Evolutionary conservation across 1,140 invertebrate species (phyloP).

Genomic region (Pseudomyrmex flavicornis): DNA sequence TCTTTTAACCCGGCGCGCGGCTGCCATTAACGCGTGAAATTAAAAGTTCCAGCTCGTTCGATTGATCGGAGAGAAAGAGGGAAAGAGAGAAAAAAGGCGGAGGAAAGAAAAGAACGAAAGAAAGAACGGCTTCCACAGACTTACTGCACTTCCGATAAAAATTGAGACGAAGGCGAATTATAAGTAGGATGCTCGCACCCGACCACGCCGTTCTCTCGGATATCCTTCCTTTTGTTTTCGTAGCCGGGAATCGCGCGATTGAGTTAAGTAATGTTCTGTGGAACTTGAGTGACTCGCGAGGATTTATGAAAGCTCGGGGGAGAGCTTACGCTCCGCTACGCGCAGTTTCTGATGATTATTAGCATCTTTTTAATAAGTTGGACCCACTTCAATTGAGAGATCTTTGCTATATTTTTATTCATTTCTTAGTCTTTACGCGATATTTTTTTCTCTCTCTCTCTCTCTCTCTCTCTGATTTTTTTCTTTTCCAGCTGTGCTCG

Average conservation of each 20-base stretch:
- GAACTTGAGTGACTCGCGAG: constrained; percentile 43
- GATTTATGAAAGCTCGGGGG: constrained; percentile 26
- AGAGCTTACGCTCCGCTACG: not conserved
- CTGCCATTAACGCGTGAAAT: constrained; percentile 69
- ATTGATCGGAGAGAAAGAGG: constrained; percentile 13
- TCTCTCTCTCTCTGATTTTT: not conserved
- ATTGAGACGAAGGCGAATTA: constrained; percentile 48
- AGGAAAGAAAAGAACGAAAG: too few species aligned
- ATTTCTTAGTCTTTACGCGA: not conserved
- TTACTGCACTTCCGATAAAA: constrained; percentile 51
- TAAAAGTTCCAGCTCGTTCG: constrained; percentile 68
- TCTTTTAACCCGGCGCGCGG: constrained; percentile 38
- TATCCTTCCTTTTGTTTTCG: constrained; percentile 46
- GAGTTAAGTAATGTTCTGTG: constrained; percentile 35
- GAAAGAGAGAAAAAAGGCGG: not conserved
- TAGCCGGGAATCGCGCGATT: constrained; percentile 38
- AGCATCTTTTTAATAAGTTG: constrained; percentile 15
- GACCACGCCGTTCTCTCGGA: constrained; percentile 13
- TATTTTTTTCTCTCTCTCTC: not conserved
- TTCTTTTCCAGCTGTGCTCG: too few species aligned
- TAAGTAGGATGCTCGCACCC: constrained; percentile 45
- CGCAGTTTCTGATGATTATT: constrained; percentile 27
- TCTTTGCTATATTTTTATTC: constrained; percentile 3
- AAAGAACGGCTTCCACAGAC: not conserved
- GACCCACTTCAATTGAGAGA: not conserved